phyloP scores from a whole-genome alignment of 2,113 vertebrate species.

The Pyrgilauda ruficollis region DNA sequence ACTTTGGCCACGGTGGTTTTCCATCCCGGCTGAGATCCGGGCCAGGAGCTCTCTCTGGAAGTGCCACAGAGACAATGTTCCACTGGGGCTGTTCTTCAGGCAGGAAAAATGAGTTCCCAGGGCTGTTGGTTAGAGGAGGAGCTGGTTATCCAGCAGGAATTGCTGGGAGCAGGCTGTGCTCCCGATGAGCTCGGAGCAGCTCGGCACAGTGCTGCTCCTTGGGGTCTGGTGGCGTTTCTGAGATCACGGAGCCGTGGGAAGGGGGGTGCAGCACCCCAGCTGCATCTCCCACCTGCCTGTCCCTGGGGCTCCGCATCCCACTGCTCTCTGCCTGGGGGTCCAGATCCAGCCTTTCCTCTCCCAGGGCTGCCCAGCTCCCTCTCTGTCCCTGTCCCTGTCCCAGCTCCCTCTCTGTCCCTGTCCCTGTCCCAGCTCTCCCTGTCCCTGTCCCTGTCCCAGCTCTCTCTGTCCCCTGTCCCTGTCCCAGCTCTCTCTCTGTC shows the following conservation, averaged over 20 bases:
- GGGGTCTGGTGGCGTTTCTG: not conserved
- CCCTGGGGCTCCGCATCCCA: not conserved
- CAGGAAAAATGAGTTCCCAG: not conserved
- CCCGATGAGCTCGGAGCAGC: not conserved
- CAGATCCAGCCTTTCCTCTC: no score
- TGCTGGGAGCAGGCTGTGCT: not conserved
- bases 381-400: not conserved
- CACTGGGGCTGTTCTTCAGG: not conserved
- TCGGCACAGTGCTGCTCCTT: not conserved
- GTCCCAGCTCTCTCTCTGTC: no score
- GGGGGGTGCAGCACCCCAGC: not conserved
- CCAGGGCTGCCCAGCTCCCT: not conserved
- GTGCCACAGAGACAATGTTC: rapidly evolving
- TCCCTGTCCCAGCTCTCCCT: no score
- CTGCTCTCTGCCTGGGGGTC: not conserved
- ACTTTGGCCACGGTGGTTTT: not conserved
- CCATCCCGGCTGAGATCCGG: not conserved
- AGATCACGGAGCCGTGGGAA: not conserved
- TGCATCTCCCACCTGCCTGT: not conserved
- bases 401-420: no score
- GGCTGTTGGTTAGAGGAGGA: not conserved
- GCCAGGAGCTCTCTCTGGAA: not conserved
- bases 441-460: no score
- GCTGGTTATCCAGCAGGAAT: not conserved
- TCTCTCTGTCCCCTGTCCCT: not conserved